Base-by-base conservation (phyloP, 2,797 vertebrate species). In the Lateolabrax maculatus region DNA sequence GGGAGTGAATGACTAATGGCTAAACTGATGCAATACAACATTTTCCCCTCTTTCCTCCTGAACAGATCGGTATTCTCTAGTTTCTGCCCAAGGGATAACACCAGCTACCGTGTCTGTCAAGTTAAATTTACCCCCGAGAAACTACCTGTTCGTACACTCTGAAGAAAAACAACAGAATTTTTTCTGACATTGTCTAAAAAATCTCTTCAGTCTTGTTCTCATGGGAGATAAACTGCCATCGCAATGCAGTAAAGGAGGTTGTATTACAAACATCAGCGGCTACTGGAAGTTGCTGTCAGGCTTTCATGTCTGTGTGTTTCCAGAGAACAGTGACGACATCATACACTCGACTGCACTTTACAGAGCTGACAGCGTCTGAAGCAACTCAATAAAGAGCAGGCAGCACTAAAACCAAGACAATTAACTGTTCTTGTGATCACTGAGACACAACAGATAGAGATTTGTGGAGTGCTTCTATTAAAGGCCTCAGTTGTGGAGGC, bases 21-120 rank as follows among this genome's bases (percentile, higher is more conserved):
- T 63, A 1, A 57, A 46, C 18, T 81, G 80, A 92, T 61, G 19
- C 82, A 58, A 92, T 65, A 8, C 39, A 90, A 91, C 90, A 80
- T 71, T 68, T 36, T 1, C 43, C 16, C 43, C 27, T 48, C 53
- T 31, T 64, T 60, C 43, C 56, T 56, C 60, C 49, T 1, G 37
- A 71, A 56, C 46, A 48, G 48, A 80, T 81, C 53, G 0, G 18
- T 31, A 51, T 53, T 86, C 56, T 16, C 36, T 19, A 10, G 34
- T 55, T 83, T 76, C 68, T 67, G 53, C 77, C 80, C 29, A 46
- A 36, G 63, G 71, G 79, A 6, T 4, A 68, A 64, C 80, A 66
- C 55, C 41, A 37, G 49, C 52, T 34, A 66, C 63, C 65, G 48
- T 12, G 18, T 63, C 84, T 88, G 92, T 89, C 91, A 71, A 48